Evolutionary conservation across 2,113 vertebrate species (phyloP).

Genomic region (Callaeas wilsoni): DNA sequence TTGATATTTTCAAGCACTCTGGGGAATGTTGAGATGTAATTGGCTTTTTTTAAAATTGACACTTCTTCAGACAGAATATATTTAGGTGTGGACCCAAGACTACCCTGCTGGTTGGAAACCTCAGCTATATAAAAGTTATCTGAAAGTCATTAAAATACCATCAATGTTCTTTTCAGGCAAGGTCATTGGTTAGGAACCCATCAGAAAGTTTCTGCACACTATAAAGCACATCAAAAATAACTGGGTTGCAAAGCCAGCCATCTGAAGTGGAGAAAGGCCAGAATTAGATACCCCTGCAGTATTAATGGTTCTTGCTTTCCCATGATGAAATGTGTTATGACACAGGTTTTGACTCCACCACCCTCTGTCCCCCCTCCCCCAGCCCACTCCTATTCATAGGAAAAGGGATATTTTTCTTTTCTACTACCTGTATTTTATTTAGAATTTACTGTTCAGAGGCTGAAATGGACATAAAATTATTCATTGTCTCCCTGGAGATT

Average conservation of each 20-base stretch:
- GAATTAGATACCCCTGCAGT: conserved; percentile 42
- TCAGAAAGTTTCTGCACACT: neutral
- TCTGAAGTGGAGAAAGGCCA: conserved; percentile 8
- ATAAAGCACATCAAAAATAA: neutral
- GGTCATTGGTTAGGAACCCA: conserved; percentile 12
- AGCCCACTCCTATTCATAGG: neutral
- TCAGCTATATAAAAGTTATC: neutral
- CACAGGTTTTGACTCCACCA: neutral
- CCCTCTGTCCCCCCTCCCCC: neutral
- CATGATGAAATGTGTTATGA: conserved; percentile 16
- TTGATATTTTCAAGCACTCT: neutral
- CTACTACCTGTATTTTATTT: neutral
- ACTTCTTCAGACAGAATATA: neutral
- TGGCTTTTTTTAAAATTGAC: neutral
- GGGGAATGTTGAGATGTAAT: neutral
- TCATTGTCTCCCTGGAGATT: neutral
- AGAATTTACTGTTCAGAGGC: neutral
- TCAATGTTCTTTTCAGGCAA: neutral
- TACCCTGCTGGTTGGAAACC: neutral
- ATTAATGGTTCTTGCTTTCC: neutral
- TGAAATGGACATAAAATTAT: neutral
- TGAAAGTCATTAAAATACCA: conserved; percentile 11
- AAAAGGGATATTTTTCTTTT: neutral
- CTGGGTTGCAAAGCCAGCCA: conserved; percentile 1
- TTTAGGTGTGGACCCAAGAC: neutral